Evolutionary conservation across 2,113 vertebrate species (phyloP).

Genomic region (Labeo catla): DNA sequence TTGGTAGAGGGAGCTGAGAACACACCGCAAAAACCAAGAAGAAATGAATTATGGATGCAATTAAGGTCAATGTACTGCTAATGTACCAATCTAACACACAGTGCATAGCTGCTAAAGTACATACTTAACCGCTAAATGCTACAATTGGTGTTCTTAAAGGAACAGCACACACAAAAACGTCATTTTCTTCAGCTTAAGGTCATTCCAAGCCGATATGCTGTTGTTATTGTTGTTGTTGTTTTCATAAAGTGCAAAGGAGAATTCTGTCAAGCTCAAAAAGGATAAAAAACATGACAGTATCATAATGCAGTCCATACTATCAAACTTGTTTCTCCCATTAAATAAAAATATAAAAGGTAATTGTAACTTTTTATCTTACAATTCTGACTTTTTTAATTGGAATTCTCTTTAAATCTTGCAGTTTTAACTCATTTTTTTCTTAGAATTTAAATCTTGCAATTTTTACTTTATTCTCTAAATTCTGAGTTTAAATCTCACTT

Average conservation of each 20-base stretch:
- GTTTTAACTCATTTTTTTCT: too few species aligned
- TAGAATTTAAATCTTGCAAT: too few species aligned
- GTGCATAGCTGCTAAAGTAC: not conserved
- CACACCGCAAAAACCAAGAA: not conserved
- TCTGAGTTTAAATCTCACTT: too few species aligned
- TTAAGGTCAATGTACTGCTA: slow-evolving; percentile 1
- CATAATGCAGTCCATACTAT: not conserved
- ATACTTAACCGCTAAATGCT: not conserved
- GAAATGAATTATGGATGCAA: slow-evolving; percentile 10
- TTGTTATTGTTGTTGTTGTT: not conserved
- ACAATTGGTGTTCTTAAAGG: not conserved
- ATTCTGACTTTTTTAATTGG: too few species aligned
- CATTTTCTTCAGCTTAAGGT: not conserved
- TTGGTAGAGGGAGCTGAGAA: not conserved
- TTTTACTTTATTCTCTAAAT: too few species aligned
- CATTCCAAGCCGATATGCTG: not conserved
- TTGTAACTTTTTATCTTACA: too few species aligned
- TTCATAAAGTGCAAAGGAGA: not conserved
- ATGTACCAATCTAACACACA: slow-evolving; percentile 4
- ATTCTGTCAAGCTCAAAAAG: not conserved
- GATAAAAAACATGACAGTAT: not conserved
- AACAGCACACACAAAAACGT: not conserved
- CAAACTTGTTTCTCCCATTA: too few species aligned
- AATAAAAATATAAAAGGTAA: too few species aligned
- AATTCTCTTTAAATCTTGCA: too few species aligned